These are phyloP conservation scores for Dicrurus megarhynchus DNA, from an alignment of 2,113 vertebrate species.

Conservation along the genomic window DNA sequence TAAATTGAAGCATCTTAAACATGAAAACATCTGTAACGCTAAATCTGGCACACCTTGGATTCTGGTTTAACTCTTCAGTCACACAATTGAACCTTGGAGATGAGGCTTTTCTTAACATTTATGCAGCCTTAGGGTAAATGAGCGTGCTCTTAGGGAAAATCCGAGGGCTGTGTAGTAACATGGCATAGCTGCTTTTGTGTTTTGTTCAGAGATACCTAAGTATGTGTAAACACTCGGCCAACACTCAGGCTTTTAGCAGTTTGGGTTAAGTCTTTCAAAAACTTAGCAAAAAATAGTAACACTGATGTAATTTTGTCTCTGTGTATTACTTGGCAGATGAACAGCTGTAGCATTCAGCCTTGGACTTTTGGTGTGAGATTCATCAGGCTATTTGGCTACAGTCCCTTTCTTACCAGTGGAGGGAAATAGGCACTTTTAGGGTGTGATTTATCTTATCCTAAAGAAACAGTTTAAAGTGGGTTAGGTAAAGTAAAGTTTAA, in stretches of 20 bases:
- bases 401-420: not conserved
- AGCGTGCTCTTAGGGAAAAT: not conserved
- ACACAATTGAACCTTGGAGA: not conserved
- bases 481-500: not conserved
- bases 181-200: not conserved
- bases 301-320: not conserved
- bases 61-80: not conserved
- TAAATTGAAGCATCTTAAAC: not conserved
- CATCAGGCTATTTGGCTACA: not conserved
- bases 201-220: not conserved
- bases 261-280: not conserved
- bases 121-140: not conserved
- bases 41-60: not conserved
- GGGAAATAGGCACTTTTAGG: not conserved
- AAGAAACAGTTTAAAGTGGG: not conserved
- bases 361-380: not conserved
- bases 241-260: not conserved
- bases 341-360: slow-evolving; percentile 2
- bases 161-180: not conserved
- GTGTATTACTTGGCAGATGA: not conserved
- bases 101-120: not conserved
- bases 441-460: not conserved
- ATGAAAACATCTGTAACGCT: not conserved
- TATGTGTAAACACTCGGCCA: not conserved
- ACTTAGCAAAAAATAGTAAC: not conserved